These are phyloP conservation scores for Scomber scombrus DNA, from an alignment of 2,113 vertebrate species.

Conservation along the genomic window DNA sequence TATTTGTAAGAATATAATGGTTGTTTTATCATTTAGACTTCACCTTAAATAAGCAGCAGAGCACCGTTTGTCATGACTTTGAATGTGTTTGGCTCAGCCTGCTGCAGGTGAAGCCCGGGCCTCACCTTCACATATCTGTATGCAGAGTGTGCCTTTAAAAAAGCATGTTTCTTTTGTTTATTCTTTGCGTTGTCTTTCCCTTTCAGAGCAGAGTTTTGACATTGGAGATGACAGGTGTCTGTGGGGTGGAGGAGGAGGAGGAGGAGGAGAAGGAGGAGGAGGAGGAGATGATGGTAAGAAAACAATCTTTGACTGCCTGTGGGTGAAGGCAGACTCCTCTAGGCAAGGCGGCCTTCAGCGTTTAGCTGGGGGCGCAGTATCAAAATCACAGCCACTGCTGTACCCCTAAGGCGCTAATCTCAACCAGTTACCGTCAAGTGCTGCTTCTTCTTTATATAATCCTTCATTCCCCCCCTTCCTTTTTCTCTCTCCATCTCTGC, in stretches of 20 bases:
- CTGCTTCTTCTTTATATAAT: slow-evolving; percentile 83
- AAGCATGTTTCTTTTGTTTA: slow-evolving; percentile 84
- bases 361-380: slow-evolving; percentile 85
- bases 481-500: slow-evolving; percentile 70
- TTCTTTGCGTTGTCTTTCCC: slow-evolving; percentile 81
- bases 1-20: neutral
- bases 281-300: slow-evolving; percentile 76
- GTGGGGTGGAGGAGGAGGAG: slow-evolving; percentile 73
- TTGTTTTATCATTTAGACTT: neutral
- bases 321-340: slow-evolving; percentile 83
- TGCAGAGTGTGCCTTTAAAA: slow-evolving; percentile 77
- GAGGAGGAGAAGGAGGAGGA: slow-evolving; percentile 47
- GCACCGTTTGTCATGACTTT: slow-evolving; percentile 35
- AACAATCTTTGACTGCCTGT: slow-evolving; percentile 84
- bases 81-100: slow-evolving; percentile 43
- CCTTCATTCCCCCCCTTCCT: slow-evolving; percentile 73
- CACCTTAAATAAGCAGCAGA: slow-evolving; percentile 4
- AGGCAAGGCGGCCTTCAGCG: slow-evolving; percentile 85
- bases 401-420: slow-evolving; percentile 86
- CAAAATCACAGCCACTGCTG: slow-evolving; percentile 85
- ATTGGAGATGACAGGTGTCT: slow-evolving; percentile 85
- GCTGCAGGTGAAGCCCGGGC: slow-evolving; percentile 63
- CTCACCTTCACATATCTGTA: slow-evolving; percentile 73
- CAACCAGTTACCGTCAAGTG: slow-evolving; percentile 85
- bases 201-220: slow-evolving; percentile 80